Conservation (phyloP, 53 echinoderm and acorn worm genomes). For the Mesocentrotus franciscanus region DNA sequence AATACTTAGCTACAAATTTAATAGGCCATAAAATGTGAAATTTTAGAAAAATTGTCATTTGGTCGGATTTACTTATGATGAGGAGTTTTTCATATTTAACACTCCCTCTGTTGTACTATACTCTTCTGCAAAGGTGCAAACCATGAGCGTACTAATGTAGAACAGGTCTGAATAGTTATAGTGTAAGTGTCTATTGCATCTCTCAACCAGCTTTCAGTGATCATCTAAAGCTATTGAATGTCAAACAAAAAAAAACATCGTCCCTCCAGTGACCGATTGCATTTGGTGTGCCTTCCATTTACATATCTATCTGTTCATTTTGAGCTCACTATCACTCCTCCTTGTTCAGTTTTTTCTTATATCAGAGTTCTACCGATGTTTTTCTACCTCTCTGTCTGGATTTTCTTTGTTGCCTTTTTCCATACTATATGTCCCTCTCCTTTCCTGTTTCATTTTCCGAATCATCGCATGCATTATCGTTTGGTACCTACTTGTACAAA, state of each 20-base stretch:
- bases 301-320: background rate
- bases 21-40: background rate
- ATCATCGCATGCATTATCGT: background rate
- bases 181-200: background rate
- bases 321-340: background rate
- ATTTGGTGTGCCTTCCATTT: slow-evolving; percentile 2
- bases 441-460: background rate
- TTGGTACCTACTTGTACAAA: slow-evolving; percentile 11
- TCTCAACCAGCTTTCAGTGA: background rate
- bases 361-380: background rate
- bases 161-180: background rate
- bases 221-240: background rate
- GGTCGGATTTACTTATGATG: background rate
- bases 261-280: background rate
- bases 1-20: background rate
- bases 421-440: background rate
- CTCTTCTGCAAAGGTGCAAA: background rate
- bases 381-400: background rate
- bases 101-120: background rate
- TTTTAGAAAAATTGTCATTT: background rate
- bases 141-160: background rate
- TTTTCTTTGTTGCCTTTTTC: background rate
- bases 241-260: background rate
- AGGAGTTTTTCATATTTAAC: background rate
- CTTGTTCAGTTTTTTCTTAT: background rate